Evolutionary conservation across 2,888 invertebrate genomes (phyloP).

Genomic region (Polymixis flavicincta): DNA sequence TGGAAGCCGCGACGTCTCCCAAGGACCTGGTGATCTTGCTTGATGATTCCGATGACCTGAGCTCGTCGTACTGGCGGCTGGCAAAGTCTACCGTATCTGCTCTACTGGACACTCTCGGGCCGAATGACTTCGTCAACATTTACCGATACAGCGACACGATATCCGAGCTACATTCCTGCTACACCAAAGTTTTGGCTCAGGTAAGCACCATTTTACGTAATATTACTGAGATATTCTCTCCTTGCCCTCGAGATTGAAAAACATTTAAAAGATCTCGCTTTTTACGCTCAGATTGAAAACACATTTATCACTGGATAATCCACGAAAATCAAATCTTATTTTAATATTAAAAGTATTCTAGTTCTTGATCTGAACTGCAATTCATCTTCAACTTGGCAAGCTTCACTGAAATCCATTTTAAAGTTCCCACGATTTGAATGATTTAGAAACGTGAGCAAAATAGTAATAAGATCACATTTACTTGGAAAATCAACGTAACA

Average conservation of each 20-base stretch:
- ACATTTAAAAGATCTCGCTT: constrained; percentile 31
- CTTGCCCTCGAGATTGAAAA: constrained; percentile 25
- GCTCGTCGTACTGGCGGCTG: constrained; percentile 95
- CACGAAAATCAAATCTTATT: constrained; percentile 57
- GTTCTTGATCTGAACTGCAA: constrained; percentile 55
- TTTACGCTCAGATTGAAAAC: constrained; percentile 51
- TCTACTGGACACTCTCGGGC: constrained; percentile 98
- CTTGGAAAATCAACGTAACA: constrained; percentile 20
- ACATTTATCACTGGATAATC: constrained; percentile 57
- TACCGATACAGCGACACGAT: constrained; percentile 96
- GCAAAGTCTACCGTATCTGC: constrained; percentile 97
- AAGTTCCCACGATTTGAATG: constrained; percentile 51
- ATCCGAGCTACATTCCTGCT: constrained; percentile 96
- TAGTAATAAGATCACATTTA: constrained; percentile 32
- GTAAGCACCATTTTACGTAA: constrained; percentile 83
- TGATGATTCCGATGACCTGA: constrained; percentile 97
- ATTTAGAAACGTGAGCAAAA: constrained; percentile 53
- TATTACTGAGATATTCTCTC: not conserved
- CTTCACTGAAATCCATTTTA: constrained; percentile 53
- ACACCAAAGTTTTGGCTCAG: constrained; percentile 96
- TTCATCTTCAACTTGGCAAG: constrained; percentile 63
- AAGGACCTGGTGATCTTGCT: constrained; percentile 98
- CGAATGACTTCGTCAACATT: constrained; percentile 99
- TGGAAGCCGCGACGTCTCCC: constrained; percentile 98
- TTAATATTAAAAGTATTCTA: constrained; percentile 59